Base-by-base conservation (phyloP, 2,797 vertebrate genomes). In the Steatocranus sp. region DNA sequence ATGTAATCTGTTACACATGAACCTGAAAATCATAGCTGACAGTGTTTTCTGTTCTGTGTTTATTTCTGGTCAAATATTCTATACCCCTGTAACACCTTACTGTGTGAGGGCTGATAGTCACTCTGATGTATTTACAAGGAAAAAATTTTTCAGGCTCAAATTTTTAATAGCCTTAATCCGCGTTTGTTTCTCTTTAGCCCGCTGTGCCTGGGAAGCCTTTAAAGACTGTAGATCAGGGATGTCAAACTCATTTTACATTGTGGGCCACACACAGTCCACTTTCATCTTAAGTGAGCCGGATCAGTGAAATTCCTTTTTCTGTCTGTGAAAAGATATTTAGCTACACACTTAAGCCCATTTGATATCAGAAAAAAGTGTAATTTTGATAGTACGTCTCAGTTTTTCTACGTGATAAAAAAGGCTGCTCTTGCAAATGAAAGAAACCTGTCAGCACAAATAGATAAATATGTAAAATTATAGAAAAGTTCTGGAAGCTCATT, bases 11-110 rank as follows among this genome's bases (percentile, higher is more conserved):
- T 12, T 25, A 41, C 63, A 25, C 14, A 17, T 43, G 14, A 70
- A 68, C 61, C 61, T 68, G 61, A 68, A 14, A 68, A 68, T 68
- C 36, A 68, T 4, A 41, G 61, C 61, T 25, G 63, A 41, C 23
- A 43, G 5, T 17, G 20, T 68, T 68, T 43, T 27, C 36, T 43
- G 36, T 25, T 25, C n/a, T 43, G 36, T 25, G n/a, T 43, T 25
- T 43, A 68, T 68, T 68, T 17, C 8, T 43, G 36, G 23, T 68
- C 36, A 68, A 68, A 43, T 68, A 68, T 17, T 68, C 3, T 63
- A 5, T 1, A 34, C 58, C 58, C 58, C 58, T 63, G 32, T 36
- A 20, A 32, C 32, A 63, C 11, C 30, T 34, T 63, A 58, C 54
- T 58, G 17, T 32, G 27, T 11, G 9, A 58, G 17, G 27, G 17